phyloP scores from a whole-genome alignment of 1,140 invertebrate genomes.

The Eurytemora carolleeae region DNA sequence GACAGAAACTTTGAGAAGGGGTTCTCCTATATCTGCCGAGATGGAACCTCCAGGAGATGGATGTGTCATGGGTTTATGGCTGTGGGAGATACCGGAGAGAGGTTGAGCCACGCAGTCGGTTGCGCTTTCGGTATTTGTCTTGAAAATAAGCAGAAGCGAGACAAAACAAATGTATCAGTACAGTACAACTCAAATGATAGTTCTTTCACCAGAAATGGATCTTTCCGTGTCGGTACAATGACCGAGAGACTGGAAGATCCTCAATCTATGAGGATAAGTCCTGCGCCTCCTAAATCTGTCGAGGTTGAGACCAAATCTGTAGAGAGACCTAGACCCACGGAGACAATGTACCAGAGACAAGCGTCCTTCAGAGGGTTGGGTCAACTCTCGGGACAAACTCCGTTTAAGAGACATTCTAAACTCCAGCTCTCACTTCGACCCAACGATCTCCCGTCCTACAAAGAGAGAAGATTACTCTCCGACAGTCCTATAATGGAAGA shows the following conservation, averaged over 20 bases:
- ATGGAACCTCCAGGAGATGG: conserved; percentile 70
- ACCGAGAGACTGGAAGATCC: conserved; percentile 46
- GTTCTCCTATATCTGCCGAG: conserved; percentile 79
- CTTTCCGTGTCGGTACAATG: conserved; percentile 59
- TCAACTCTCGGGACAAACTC: conserved; percentile 31
- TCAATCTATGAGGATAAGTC: conserved; percentile 22
- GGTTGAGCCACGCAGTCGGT: conserved; percentile 92
- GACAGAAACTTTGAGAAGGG: conserved; percentile 94
- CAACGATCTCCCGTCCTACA: conserved; percentile 76
- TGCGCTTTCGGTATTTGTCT: conserved; percentile 97
- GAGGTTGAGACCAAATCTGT: conserved; percentile 74
- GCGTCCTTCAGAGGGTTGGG: conserved; percentile 75
- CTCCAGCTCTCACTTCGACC: conserved; percentile 78
- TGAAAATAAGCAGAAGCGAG: conserved; percentile 88
- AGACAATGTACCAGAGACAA: conserved; percentile 74
- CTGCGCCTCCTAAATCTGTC: conserved; percentile 27
- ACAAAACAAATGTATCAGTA: conserved; percentile 86
- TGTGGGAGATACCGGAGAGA: conserved; percentile 71
- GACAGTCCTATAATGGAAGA: neutral
- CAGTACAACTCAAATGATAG: conserved; percentile 79
- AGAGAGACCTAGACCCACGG: conserved; percentile 79
- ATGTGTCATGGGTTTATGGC: conserved; percentile 99
- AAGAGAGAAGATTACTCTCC: conserved; percentile 44
- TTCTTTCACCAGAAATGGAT: conserved; percentile 80
- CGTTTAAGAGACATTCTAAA: conserved; percentile 93